Conservation (phyloP, 2,113 vertebrate species). For the Crotalus horridus region DNA sequence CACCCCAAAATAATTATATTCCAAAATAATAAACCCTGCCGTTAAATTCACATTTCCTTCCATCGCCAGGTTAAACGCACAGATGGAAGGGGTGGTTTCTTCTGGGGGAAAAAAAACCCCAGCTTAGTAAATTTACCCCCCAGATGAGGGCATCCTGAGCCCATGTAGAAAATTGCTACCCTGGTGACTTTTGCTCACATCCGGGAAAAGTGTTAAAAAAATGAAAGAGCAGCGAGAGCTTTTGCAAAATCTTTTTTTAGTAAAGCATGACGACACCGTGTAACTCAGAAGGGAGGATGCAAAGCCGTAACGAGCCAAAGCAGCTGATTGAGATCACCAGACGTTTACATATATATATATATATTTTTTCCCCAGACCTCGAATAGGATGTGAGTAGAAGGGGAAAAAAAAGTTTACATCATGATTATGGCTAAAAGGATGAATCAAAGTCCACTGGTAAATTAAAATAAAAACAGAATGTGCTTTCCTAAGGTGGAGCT, state of each 20-base stretch:
- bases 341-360: background rate
- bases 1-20: background rate
- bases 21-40: background rate
- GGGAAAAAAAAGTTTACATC: background rate
- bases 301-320: slow-evolving; percentile 4
- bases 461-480: background rate
- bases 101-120: background rate
- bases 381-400: background rate
- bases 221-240: slow-evolving; percentile 24
- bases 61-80: background rate
- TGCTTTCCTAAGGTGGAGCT: background rate
- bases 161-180: background rate
- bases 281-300: slow-evolving; percentile 12
- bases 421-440: background rate
- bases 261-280: slow-evolving; percentile 5
- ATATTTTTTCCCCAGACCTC: background rate
- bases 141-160: slow-evolving; percentile 33
- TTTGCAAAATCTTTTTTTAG: slow-evolving; percentile 48
- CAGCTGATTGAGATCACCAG: slow-evolving; percentile 12
- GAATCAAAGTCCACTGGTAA: background rate
- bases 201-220: slow-evolving; percentile 45
- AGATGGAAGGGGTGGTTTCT: background rate
- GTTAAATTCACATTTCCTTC: background rate
- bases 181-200: slow-evolving; percentile 36
- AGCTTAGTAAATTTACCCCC: slow-evolving; percentile 2